Evolutionary conservation across 2,113 vertebrate genomes (phyloP), one percentile per base, ranked within the genome.

Genomic region (Fulica atra): DNA sequence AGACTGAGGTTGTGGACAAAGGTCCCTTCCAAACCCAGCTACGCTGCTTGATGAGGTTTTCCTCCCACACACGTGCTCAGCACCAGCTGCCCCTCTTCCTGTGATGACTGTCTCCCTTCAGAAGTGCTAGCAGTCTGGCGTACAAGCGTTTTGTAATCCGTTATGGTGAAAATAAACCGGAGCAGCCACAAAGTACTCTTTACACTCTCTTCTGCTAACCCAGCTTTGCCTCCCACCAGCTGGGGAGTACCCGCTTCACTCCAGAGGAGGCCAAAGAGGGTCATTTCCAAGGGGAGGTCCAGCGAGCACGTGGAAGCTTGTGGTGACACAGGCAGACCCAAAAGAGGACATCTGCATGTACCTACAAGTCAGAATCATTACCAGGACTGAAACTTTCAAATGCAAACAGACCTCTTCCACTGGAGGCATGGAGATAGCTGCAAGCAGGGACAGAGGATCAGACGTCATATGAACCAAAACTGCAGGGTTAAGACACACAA

Each of bases 51-150:
- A 87, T 69, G 77, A 93, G 89, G 53, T 81, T 91, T 72, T 91
- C 94, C 95, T 95, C 93, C 95, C 94, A 96, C 94, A 66, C 80
- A 76, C 36, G 13, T 36, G 89, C 91, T 93, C 2, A 0, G 84
- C 73, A 87, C 95, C 95, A 95, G 95, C 89, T 96, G 93, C 89
- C 91, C 91, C 93, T 91, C 96, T 95, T 94, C 89, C 96, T 93
- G 78, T 76, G 77, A 72, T 90, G 90, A 79, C 96, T 84, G 69
- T 71, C 83, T 95, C 93, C 80, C 84, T 95, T 95, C 91, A 87
- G 51, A 92, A 93, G 77, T 44, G 86, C 80, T 71, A 91, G 70
- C 86, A 95, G 94, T 16, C 77, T 93, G 83, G 65, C 74, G 78
- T 88, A 74, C 56, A 95, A 81, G 84, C 5, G 0, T 93, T 95